These are phyloP conservation scores for Sus cebifrons DNA, from an alignment of 2,797 vertebrate genomes.

Conservation along the genomic window DNA sequence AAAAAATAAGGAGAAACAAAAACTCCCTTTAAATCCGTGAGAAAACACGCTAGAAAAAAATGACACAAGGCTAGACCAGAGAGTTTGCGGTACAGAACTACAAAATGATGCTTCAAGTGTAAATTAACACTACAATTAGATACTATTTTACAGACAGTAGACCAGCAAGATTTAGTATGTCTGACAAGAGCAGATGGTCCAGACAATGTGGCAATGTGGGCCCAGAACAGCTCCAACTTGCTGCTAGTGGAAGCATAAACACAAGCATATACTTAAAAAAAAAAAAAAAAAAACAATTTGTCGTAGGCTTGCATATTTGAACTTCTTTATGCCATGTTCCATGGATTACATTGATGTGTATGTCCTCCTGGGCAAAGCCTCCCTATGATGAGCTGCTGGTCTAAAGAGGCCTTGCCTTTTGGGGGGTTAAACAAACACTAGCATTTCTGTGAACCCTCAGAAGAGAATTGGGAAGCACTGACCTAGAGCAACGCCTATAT, in stretches of 20 bases:
- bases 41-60: conserved; percentile 33
- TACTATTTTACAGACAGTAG: neutral
- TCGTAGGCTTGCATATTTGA: neutral
- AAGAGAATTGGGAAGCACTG: neutral
- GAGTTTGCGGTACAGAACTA: neutral
- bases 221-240: neutral
- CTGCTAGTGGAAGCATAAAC: neutral
- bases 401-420: neutral
- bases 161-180: neutral
- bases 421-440: neutral
- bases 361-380: neutral
- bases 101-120: neutral
- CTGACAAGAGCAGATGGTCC: neutral
- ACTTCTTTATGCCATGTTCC: neutral
- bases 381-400: neutral
- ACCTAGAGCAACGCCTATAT: neutral
- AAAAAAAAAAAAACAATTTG: neutral
- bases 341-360: neutral
- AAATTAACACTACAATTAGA: neutral
- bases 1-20: conserved; percentile 23
- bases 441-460: neutral
- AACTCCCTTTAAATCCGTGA: neutral
- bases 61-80: neutral
- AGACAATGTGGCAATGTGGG: neutral
- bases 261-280: neutral